Conservation (phyloP, 2,797 vertebrate species). For the Anguilla obscura region DNA sequence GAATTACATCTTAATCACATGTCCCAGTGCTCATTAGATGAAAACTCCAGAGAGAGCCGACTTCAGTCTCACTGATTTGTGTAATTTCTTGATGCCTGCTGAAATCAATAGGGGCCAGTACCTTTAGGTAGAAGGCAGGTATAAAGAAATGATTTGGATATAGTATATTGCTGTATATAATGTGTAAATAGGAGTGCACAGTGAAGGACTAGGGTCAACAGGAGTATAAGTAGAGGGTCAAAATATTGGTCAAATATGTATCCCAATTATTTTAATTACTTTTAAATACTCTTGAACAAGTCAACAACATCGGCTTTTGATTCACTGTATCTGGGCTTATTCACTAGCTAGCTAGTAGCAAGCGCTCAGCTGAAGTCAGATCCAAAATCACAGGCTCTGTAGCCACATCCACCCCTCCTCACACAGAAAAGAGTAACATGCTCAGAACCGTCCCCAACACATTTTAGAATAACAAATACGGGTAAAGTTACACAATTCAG, state of each 20-base stretch:
- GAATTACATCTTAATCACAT: not conserved
- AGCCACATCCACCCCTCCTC: too few species aligned
- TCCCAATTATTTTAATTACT: not conserved
- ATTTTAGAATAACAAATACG: too few species aligned
- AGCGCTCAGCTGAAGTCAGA: too few species aligned
- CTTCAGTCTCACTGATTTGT: not conserved
- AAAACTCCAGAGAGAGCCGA: not conserved
- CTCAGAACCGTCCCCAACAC: too few species aligned
- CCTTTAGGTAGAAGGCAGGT: not conserved
- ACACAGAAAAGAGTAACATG: too few species aligned
- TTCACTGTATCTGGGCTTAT: too few species aligned
- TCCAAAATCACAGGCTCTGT: too few species aligned
- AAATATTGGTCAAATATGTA: not conserved
- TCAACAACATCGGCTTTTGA: too few species aligned
- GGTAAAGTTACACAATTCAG: too few species aligned
- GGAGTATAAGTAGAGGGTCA: not conserved
- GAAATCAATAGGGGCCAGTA: not conserved
- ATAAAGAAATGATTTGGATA: not conserved
- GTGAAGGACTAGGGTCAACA: not conserved
- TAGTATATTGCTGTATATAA: not conserved
- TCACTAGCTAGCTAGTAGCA: too few species aligned
- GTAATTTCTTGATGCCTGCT: not conserved
- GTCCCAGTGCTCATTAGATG: not conserved
- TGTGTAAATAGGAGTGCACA: not conserved
- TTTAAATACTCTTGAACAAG: not conserved